Conservation (phyloP, 2,113 vertebrate genomes). For the Craseonycteris thonglongyai region DNA sequence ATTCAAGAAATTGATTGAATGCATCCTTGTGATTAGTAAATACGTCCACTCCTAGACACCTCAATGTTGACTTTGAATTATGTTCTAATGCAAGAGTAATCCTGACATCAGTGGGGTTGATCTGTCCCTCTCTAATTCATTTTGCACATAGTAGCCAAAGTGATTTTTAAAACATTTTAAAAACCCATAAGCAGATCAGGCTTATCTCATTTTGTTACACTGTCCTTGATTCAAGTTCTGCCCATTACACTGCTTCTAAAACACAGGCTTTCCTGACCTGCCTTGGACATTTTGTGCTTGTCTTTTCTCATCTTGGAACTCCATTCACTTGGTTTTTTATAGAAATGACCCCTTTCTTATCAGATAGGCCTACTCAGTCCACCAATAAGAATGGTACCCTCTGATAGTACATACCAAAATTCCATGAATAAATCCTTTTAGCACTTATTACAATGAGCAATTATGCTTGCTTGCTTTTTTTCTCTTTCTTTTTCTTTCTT, state of each 20-base stretch:
- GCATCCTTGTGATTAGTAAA: constrained; percentile 1
- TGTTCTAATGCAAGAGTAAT: background rate
- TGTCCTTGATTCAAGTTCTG: background rate
- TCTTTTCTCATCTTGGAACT: background rate
- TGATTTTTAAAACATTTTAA: background rate
- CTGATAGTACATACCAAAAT: background rate
- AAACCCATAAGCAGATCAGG: background rate
- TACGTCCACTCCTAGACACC: background rate
- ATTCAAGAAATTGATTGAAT: background rate
- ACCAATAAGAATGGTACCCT: background rate
- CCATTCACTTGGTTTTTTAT: background rate
- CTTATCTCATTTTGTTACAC: background rate
- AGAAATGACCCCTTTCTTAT: background rate
- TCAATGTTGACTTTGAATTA: background rate
- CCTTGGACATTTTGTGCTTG: background rate
- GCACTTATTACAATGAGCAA: background rate
- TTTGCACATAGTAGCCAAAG: background rate
- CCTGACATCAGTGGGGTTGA: background rate
- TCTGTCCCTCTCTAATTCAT: background rate
- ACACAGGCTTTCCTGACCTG: background rate
- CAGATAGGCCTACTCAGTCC: background rate
- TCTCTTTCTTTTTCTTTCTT: background rate
- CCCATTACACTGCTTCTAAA: background rate
- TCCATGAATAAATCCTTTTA: background rate
- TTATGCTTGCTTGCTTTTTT: background rate